phyloP scores from a whole-genome alignment of 2,888 invertebrate genomes.

The Anorthoa munda region DNA sequence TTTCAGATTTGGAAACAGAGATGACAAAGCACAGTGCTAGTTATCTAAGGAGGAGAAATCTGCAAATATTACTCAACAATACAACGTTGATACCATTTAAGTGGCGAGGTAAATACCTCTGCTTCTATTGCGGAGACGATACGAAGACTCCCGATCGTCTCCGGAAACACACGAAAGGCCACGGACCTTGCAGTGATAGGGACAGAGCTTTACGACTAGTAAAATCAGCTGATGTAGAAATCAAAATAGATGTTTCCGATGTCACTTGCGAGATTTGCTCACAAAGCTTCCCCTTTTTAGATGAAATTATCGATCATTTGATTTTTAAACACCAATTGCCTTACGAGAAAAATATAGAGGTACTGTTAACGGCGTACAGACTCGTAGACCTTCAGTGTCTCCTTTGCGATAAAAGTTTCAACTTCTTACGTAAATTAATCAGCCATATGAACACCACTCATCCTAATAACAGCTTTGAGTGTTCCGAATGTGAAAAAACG shows the following conservation, averaged over 20 bases:
- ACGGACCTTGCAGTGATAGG: conserved; percentile 75
- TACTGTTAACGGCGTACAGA: conserved; percentile 76
- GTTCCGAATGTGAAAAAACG: conserved; percentile 75
- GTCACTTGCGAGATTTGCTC: conserved; percentile 79
- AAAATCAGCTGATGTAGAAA: conserved; percentile 78
- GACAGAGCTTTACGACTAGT: conserved; percentile 79
- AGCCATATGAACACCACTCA: conserved; percentile 80
- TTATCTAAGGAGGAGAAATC: conserved; percentile 74
- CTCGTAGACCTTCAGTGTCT: conserved; percentile 80
- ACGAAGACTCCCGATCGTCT: conserved; percentile 71
- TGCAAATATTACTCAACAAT: conserved; percentile 84
- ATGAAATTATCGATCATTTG: conserved; percentile 73
- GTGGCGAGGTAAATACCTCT: conserved; percentile 83
- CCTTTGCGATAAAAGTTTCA: conserved; percentile 75
- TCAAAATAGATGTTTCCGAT: conserved; percentile 84
- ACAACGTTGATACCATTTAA: conserved; percentile 85
- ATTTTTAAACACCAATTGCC: conserved; percentile 75
- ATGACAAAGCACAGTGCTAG: conserved; percentile 71
- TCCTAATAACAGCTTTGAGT: conserved; percentile 74
- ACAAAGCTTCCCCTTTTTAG: conserved; percentile 52
- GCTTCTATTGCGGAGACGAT: conserved; percentile 84
- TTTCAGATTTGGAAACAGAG: conserved; percentile 83
- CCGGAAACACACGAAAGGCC: conserved; percentile 78
- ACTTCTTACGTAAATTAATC: conserved; percentile 76
- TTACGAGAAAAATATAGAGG: conserved; percentile 73